Evolutionary conservation across 2,797 vertebrate species (phyloP).

Genomic region (Sebastes cheni): DNA sequence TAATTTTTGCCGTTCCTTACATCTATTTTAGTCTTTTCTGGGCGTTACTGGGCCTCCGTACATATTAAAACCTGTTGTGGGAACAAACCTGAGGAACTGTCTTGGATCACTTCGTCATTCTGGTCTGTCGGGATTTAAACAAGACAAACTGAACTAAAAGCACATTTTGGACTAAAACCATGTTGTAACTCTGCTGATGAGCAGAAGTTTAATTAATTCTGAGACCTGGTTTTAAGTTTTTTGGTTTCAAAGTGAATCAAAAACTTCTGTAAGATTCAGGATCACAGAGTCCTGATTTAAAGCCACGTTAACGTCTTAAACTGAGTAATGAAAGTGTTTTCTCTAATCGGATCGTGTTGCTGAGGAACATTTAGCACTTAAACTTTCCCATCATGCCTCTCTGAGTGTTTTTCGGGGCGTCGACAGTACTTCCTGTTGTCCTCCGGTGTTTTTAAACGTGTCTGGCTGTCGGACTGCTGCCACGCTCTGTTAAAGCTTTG

Average conservation of each 20-base stretch:
- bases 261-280: background rate
- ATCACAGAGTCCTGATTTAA: background rate
- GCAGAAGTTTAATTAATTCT: no score
- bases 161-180: background rate
- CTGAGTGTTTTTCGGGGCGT: background rate
- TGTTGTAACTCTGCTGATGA: background rate
- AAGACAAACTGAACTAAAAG: background rate
- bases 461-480: background rate
- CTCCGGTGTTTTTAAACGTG: background rate
- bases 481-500: slow-evolving; percentile 18
- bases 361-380: background rate
- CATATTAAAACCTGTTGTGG: background rate
- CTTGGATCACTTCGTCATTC: background rate
- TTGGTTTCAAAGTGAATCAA: background rate
- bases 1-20: background rate
- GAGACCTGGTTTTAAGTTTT: background rate
- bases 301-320: background rate
- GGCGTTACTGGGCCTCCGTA: background rate
- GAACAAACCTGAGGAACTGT: background rate
- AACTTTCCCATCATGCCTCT: slow-evolving; percentile 9
- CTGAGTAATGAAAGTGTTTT: background rate
- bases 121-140: background rate
- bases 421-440: background rate
- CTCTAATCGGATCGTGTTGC: background rate
- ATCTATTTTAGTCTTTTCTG: background rate